phyloP scores from a whole-genome alignment of 2,113 vertebrate species.

The Alaudala cheleensis region DNA sequence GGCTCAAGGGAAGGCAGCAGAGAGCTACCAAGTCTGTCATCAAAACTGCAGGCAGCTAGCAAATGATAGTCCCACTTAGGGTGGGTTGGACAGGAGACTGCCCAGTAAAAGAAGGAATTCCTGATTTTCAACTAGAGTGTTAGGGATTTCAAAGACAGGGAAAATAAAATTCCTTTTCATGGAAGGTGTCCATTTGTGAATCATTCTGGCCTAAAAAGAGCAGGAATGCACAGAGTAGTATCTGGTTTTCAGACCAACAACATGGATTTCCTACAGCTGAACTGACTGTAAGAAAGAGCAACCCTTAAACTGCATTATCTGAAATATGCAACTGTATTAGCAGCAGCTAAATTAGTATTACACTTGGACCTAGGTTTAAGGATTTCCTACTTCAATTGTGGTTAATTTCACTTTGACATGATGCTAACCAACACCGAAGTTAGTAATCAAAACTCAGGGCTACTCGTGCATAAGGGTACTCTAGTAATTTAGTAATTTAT shows the following conservation, averaged over 20 bases:
- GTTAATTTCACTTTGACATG: background rate
- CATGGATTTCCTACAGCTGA: background rate
- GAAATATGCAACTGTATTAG: background rate
- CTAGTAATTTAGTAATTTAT: background rate
- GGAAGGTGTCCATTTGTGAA: fast-evolving
- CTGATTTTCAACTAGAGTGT: background rate
- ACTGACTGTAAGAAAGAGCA: background rate
- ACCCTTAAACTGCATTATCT: background rate
- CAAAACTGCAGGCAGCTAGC: background rate
- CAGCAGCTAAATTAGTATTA: background rate
- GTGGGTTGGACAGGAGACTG: background rate
- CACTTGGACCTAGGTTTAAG: background rate
- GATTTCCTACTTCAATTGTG: background rate
- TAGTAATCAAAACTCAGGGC: background rate
- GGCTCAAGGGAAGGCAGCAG: background rate
- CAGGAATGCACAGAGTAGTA: background rate
- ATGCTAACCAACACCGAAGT: background rate
- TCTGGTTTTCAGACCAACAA: background rate
- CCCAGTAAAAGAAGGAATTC: background rate
- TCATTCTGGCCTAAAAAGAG: background rate
- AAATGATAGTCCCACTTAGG: background rate
- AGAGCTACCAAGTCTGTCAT: background rate
- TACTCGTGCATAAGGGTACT: background rate
- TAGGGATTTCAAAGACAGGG: background rate
- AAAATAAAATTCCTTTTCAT: background rate